Evolutionary conservation across 2,797 vertebrate genomes (phyloP).

Genomic region (Coranthus polyacanthus): DNA sequence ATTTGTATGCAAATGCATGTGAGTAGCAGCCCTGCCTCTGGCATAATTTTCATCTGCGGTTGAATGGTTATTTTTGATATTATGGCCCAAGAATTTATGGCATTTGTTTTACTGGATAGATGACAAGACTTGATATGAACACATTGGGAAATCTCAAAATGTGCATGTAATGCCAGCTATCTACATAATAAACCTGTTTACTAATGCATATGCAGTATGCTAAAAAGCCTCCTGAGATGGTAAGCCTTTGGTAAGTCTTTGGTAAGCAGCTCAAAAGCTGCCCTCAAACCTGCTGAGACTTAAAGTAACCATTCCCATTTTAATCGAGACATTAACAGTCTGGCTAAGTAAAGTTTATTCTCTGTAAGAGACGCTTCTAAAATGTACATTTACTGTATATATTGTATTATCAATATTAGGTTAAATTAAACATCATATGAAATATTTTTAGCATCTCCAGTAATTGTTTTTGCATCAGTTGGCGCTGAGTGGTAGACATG

Average conservation of each 20-base stretch:
- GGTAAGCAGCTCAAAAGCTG: background rate
- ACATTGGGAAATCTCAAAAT: constrained; percentile 6
- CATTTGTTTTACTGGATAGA: constrained; percentile 30
- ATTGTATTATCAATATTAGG: no score
- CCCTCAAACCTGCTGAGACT: constrained; percentile 1
- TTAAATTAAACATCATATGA: no score
- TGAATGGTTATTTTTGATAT: constrained; percentile 55
- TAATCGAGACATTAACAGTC: background rate
- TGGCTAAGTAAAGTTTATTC: background rate
- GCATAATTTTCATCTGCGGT: constrained; percentile 39
- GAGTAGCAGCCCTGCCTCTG: constrained; percentile 21
- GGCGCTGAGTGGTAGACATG: no score
- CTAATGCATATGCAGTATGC: constrained; percentile 1
- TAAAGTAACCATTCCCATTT: background rate
- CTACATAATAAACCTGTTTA: constrained; percentile 16
- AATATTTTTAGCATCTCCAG: no score
- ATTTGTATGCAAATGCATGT: constrained; percentile 73
- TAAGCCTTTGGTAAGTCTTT: background rate
- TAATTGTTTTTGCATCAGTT: no score
- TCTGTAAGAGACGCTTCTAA: background rate
- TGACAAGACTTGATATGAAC: background rate
- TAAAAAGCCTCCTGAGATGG: background rate
- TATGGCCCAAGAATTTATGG: constrained; percentile 24
- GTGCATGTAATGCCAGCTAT: background rate
- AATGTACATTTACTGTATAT: no score